Evolutionary conservation across 2,113 vertebrate species (phyloP), one percentile per base, ranked within the genome.

Genomic region (Aspiorhynchus laticeps): DNA sequence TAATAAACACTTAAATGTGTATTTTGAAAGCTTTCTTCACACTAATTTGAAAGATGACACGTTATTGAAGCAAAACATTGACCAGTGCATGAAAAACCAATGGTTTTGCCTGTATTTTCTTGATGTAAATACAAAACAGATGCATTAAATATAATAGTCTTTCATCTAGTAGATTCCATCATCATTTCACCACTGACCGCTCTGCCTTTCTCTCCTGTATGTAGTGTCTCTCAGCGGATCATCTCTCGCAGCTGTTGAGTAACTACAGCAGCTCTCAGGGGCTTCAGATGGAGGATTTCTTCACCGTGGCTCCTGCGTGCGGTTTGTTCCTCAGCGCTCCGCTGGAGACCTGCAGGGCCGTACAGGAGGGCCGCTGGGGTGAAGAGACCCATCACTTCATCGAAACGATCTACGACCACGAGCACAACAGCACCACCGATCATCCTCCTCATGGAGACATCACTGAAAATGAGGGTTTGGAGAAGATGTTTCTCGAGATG

Each of bases 301-400:
- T 91, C 10, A 75, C 43, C 67, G 21, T 94, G 0, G 90, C 93
- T 6, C 87, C 92, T 0, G 92, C 93, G 11, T 89, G 85, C 33
- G 8, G 92, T 79, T 89, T 95, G 38, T 94, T 94, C 87, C 93
- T 96, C 4, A 85, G 86, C 0, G 69, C 91, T 15, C 93, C 95
- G 2, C 38, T 0, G 15, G 65, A 74, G 83, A 92, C 90, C 76
- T 96, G 95, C 71, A 14, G 4, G 0, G 91, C 90, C 0, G 41
- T 89, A 1, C 71, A 3, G 0, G 87, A 90, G 38, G 93, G 91
- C 24, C 86, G 5, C 24, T 96, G 94, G 95, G 78, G 41, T 9
- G 59, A 89, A 63, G 92, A 93, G 82, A 87, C 89, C 0, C 74
- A 92, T 7, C 89, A 8, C 11, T 94, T 95, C 78, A 80, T 94